Percentiles rank a stretch among this genome's conserved stretches.
phyloP scores from a whole-genome alignment of 2,797 vertebrate genomes.

The Ispidina picta region DNA sequence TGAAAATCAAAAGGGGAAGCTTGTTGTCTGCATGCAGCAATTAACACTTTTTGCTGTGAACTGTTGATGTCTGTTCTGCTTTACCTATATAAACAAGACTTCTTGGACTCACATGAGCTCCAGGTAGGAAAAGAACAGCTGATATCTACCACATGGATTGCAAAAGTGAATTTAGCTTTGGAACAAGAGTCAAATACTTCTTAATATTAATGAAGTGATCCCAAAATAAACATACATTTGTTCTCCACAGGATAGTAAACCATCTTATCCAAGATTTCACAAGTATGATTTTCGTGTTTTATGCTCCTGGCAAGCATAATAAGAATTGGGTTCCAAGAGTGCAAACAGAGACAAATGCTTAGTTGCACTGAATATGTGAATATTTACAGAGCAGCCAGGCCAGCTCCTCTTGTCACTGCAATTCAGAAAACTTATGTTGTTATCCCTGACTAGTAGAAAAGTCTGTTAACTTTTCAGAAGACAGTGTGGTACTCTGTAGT shows the following conservation, averaged over 20 bases:
- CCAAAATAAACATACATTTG: neutral
- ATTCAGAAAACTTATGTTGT: neutral
- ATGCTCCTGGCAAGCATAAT: neutral
- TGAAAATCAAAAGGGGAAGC: neutral
- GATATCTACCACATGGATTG: neutral
- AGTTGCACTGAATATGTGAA: neutral
- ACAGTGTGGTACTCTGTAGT: neutral
- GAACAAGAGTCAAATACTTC: neutral
- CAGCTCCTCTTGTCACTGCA: neutral
- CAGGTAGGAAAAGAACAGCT: neutral
- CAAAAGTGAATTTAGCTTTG: neutral
- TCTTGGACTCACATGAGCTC: neutral
- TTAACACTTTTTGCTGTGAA: neutral
- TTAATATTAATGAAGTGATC: neutral
- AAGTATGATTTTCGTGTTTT: neutral
- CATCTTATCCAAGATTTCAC: neutral
- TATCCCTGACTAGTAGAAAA: neutral
- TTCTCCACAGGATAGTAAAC: neutral
- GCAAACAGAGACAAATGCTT: neutral
- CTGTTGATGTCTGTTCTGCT: neutral
- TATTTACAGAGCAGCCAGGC: neutral
- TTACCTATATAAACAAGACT: neutral
- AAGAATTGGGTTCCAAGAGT: neutral
- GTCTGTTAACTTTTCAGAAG: neutral
- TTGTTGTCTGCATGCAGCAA: neutral